Percentiles rank a stretch among this genome's conserved stretches.
Conservation (phyloP, 2,113 vertebrate genomes). For the Elanoides forficatus region DNA sequence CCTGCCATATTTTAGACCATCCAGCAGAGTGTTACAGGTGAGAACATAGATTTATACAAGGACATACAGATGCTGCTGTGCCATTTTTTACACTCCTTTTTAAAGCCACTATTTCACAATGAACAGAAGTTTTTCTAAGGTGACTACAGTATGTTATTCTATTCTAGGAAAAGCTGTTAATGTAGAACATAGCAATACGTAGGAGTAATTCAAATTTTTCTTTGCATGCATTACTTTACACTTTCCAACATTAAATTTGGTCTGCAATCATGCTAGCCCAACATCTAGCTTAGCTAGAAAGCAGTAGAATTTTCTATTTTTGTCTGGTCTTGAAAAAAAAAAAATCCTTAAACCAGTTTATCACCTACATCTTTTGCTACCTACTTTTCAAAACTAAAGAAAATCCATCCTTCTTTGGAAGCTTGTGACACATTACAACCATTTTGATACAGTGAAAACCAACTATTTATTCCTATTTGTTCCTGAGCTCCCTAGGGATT, state of each 20-base stretch:
- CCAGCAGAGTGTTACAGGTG: background rate
- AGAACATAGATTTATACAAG: background rate
- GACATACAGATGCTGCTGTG: background rate
- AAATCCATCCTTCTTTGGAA: background rate
- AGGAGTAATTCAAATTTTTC: constrained; percentile 25
- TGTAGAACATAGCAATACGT: constrained; percentile 36
- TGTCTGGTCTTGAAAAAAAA: background rate
- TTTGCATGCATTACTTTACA: constrained; percentile 21
- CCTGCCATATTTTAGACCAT: background rate
- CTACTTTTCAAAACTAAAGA: background rate
- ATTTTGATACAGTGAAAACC: background rate
- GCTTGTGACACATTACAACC: background rate
- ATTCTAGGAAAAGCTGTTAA: constrained; percentile 18
- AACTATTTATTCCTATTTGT: constrained; percentile 12
- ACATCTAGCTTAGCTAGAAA: constrained; percentile 20
- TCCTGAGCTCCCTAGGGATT: background rate
- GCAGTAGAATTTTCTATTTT: constrained; percentile 4
- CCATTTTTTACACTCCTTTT: background rate
- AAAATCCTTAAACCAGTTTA: background rate
- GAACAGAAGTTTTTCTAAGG: constrained; percentile 16
- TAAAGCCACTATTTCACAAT: background rate
- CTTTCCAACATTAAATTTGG: constrained; percentile 27
- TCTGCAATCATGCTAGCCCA: background rate
- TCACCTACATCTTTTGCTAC: constrained; percentile 1
- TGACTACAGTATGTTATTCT: constrained; percentile 10